Evolutionary conservation across 2,113 vertebrate species (phyloP).

Genomic region (Oncorhynchus clarkii): DNA sequence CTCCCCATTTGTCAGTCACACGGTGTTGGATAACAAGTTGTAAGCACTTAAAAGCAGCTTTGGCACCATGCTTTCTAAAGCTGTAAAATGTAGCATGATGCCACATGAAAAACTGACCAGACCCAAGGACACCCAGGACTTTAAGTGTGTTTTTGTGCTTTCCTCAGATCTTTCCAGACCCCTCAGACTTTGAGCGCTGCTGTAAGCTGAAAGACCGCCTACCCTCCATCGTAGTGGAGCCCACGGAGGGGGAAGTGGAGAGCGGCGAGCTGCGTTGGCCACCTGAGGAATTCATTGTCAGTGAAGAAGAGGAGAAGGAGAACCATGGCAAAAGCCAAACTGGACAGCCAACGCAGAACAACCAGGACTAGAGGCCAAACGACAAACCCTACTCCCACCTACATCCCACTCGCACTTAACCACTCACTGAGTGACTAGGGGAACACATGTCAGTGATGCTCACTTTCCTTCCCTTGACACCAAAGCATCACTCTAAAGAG

Average conservation of each 20-base stretch:
- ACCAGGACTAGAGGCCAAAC: slow-evolving; percentile 59
- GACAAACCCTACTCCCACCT: slow-evolving; percentile 17
- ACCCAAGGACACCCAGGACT: slow-evolving; percentile 1
- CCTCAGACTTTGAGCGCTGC: slow-evolving; percentile 92
- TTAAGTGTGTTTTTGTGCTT: not conserved
- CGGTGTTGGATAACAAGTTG: slow-evolving; percentile 21
- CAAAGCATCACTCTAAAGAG: slow-evolving; percentile 43
- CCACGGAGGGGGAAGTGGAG: slow-evolving; percentile 93
- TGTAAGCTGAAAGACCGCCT: slow-evolving; percentile 96
- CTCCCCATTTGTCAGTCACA: slow-evolving; percentile 15
- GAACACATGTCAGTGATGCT: slow-evolving; percentile 14
- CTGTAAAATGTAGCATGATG: slow-evolving; percentile 45
- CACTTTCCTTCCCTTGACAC: slow-evolving; percentile 27
- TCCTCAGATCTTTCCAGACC: slow-evolving; percentile 93
- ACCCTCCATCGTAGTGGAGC: slow-evolving; percentile 95
- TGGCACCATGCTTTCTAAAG: slow-evolving; percentile 29
- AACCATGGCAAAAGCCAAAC: slow-evolving; percentile 70
- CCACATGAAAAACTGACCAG: slow-evolving; percentile 15
- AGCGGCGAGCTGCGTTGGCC: slow-evolving; percentile 97
- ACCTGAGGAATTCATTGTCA: slow-evolving; percentile 90
- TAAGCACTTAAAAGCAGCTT: slow-evolving; percentile 37
- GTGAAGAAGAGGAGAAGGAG: slow-evolving; percentile 75
- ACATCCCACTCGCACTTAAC: slow-evolving; percentile 31
- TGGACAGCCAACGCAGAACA: slow-evolving; percentile 64
- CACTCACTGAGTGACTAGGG: slow-evolving; percentile 35